phyloP scores from a whole-genome alignment of 2,888 invertebrate species.

The Eudemis profundana region DNA sequence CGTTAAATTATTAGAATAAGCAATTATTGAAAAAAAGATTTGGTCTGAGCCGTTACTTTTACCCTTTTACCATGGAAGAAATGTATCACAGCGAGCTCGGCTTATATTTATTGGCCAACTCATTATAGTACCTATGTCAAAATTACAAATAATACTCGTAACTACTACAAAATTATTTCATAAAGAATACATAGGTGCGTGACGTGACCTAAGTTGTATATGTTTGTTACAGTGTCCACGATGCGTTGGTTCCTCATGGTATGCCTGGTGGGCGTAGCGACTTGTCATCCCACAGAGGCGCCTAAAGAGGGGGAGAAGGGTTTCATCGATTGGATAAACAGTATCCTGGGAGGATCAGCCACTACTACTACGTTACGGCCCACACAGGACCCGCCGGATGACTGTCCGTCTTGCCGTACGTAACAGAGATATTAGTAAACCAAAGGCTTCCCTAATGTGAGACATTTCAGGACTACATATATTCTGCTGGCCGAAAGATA shows the following conservation, averaged over 20 bases:
- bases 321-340: slow-evolving; percentile 77
- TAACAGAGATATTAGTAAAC: slow-evolving; percentile 41
- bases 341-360: slow-evolving; percentile 63
- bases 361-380: slow-evolving; percentile 60
- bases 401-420: slow-evolving; percentile 85
- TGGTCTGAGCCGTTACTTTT: too few relatives aligned
- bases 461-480: too few relatives aligned
- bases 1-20: neutral
- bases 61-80: too few relatives aligned
- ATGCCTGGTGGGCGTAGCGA: slow-evolving; percentile 55
- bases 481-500: too few relatives aligned
- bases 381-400: slow-evolving; percentile 63
- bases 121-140: too few relatives aligned
- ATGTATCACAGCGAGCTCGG: too few relatives aligned
- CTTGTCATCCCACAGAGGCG: slow-evolving; percentile 52
- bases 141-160: too few relatives aligned
- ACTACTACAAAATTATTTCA: too few relatives aligned
- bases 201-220: too few relatives aligned
- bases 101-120: too few relatives aligned
- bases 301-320: slow-evolving; percentile 63
- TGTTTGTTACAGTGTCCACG: slow-evolving; percentile 46
- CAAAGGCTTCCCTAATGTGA: too few relatives aligned
- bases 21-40: neutral
- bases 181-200: too few relatives aligned
- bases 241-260: slow-evolving; percentile 64